Base-by-base conservation (phyloP, 2,888 invertebrate genomes). In the Pycnomerus fuliginosus region DNA sequence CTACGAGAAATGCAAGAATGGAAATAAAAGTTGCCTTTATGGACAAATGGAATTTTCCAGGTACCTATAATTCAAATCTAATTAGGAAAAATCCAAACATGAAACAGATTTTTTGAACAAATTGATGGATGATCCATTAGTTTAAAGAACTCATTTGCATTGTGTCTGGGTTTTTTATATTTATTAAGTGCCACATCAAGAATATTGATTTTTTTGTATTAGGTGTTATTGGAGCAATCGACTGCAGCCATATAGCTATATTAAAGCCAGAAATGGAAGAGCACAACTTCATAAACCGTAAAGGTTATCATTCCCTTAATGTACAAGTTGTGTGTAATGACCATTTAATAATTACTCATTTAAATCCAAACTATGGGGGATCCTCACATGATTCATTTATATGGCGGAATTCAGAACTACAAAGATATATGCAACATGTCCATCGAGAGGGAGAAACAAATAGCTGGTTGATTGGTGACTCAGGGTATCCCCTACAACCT, bases 391-490 rank as follows among this genome's bases (percentile, higher is more conserved):
- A 40, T 32, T 39, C 44, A 2, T 25, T 39, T 20, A 33, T 33
- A 11, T 33, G 34, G 34, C 15, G 34, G 5, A 4, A 24, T 8
- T 33, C 34, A 7, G 12, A 4, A 33, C 12, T 36, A 12, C 3
- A 33, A 33, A 3, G 5, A 11, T 33, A 36, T 36, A 8, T 36
- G 16, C 33, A 36, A 5, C 3, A 33, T 33, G 10, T 36, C 5
- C 8, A 20, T 10, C 1, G 16, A 13, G 12, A 2, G 3, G 27
- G 42, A 14, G 31, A 28, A 16, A 12, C 14, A 24, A 14, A 20
- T 20, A 10, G 4, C 8, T 47, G 47, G 43, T 24, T 47, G 12
- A 14, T 47, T 11, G 47, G 33, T 8, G 47, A 47, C 27, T 44
- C 43, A 2, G 47, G 47, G n/a, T 46, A 46, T 27, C 42, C 41